Base-by-base conservation (phyloP, 1,140 invertebrate genomes). In the Bradynema listronoti region DNA sequence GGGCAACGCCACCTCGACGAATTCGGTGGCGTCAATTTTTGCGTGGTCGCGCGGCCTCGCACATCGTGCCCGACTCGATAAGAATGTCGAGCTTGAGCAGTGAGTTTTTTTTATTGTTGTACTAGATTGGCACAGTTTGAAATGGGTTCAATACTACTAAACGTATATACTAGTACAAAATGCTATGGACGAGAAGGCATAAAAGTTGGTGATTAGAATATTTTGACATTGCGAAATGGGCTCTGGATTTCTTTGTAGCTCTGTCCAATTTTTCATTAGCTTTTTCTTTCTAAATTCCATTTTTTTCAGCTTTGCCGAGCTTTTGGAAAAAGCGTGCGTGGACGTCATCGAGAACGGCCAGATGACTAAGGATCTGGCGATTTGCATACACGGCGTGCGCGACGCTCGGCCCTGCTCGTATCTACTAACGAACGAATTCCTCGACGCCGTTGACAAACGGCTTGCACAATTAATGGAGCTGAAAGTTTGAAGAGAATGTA, bases 291-390 rank as follows among this genome's bases (percentile, higher is more conserved):
- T 24, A 68, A 68, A 61, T 1, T 32, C 9, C 25, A 64, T 56
- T 65, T 6, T 4, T 51, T 63, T 29, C 46, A 74, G 71, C 27
- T 77, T 77, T 51, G 63, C 75, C 1, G 81, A 87, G 59, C 85
- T 84, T 27, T 80, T 98, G 30, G 93, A 98, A 75, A 83, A 83
- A 64, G 91, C 92, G 2, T 96, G 92, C 79, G 81, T 97, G 54
- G 86, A 88, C 61, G 96, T 93, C 0, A 94, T 98, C 65, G 91
- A 97, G 80, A 81, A 85, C 54, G 93, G 91, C 19, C 81, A 83
- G 47, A 95, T 98, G 91, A 98, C 93, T n/a, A 98, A 98, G 79
- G 93, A 98, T 85, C 83, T 97, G 71, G 93, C 93, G 33, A 92
- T 96, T 79, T 97, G 93, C 78, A 90, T 96, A 64, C 94, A 97